Evolutionary conservation across 2,888 invertebrate genomes (phyloP).

Genomic region (Drosophila percnosoma): DNA sequence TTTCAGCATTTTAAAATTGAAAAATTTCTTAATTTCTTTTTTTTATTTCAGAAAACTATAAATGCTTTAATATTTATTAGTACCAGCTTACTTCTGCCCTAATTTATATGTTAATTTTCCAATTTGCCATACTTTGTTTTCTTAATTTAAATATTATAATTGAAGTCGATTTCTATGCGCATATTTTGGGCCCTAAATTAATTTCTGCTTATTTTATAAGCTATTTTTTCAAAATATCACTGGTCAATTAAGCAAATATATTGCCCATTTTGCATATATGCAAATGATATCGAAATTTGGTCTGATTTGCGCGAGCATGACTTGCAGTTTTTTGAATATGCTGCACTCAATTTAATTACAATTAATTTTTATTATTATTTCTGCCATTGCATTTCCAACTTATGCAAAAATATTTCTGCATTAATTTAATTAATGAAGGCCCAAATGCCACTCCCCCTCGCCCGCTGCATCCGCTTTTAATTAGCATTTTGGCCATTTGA

Average conservation of each 20-base stretch:
- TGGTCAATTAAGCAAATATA: background rate
- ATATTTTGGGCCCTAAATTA: background rate
- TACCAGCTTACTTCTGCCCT: background rate
- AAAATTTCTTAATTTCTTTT: background rate
- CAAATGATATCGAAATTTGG: background rate
- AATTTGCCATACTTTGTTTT: background rate
- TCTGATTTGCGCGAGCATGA: background rate
- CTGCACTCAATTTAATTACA: conserved; percentile 1
- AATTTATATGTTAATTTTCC: background rate
- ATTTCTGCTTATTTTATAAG: background rate
- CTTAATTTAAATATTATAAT: background rate
- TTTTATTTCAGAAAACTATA: background rate
- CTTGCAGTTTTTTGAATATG: conserved; percentile 1
- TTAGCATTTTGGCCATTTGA: background rate
- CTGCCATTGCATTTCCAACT: background rate
- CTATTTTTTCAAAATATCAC: background rate
- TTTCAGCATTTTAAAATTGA: background rate
- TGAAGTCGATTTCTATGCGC: background rate
- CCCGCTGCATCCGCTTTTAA: no score
- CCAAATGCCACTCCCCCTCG: background rate
- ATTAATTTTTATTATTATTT: background rate
- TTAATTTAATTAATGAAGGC: background rate
- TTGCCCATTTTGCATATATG: background rate
- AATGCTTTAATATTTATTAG: background rate
- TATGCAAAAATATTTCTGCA: background rate